phyloP scores from a whole-genome alignment of 2,888 invertebrate genomes.

The Euclidia mi region DNA sequence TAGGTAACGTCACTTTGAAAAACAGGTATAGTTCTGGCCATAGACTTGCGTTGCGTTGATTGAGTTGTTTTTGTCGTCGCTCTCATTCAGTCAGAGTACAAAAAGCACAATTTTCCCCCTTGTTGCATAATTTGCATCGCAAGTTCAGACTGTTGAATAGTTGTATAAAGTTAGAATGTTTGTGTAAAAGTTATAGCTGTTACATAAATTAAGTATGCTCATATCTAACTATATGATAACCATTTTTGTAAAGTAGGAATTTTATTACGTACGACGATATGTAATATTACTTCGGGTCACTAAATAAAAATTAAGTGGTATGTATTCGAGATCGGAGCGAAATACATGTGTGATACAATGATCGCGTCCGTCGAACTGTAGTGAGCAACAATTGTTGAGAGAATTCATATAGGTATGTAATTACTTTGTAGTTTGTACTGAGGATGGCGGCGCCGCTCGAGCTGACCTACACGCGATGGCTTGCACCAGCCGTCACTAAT shows the following conservation, averaged over 20 bases:
- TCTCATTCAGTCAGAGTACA: conserved; percentile 24
- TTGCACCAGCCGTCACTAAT: conserved; percentile 34
- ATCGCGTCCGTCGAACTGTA: conserved; percentile 2
- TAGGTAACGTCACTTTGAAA: conserved; percentile 35
- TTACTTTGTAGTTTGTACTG: too few relatives aligned
- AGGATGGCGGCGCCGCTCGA: too few relatives aligned
- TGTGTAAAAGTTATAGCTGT: conserved; percentile 33
- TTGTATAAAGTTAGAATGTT: conserved; percentile 23
- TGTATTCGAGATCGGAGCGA: conserved; percentile 27
- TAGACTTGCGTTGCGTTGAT: conserved; percentile 11
- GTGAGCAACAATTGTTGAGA: conserved; percentile 26
- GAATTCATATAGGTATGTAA: too few relatives aligned
- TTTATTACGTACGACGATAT: conserved; percentile 33
- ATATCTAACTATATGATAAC: conserved; percentile 53
- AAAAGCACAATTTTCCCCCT: conserved; percentile 15
- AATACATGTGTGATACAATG: conserved; percentile 22
- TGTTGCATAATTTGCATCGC: conserved; percentile 12
- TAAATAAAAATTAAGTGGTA: conserved; percentile 42
- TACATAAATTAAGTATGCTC: conserved; percentile 47
- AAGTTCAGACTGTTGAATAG: conserved; percentile 13
- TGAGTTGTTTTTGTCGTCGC: conserved; percentile 26
- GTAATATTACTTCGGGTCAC: conserved; percentile 40
- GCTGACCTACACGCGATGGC: too few relatives aligned
- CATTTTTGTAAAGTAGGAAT: conserved; percentile 44
- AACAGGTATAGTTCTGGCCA: too few relatives aligned